Conservation (phyloP, 2,888 invertebrate genomes). For the Tillus elongatus region DNA sequence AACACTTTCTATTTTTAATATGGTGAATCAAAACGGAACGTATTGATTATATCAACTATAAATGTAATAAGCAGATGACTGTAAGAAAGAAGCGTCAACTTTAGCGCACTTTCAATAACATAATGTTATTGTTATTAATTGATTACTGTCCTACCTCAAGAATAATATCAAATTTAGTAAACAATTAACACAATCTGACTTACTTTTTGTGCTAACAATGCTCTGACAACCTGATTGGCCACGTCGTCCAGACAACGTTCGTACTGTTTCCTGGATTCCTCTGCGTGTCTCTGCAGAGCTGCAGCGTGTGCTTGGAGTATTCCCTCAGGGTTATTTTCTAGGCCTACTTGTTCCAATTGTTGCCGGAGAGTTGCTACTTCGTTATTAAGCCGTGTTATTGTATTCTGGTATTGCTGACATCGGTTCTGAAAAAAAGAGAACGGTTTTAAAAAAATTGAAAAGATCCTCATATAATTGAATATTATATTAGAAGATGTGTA, state of each 20-base stretch:
- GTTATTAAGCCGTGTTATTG: conserved; percentile 54
- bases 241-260: conserved; percentile 74
- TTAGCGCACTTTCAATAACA: neutral
- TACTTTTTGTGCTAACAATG: conserved; percentile 77
- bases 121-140: neutral
- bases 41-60: too few species aligned
- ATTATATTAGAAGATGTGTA: too few species aligned
- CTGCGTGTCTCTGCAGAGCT: conserved; percentile 54
- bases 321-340: conserved; percentile 46
- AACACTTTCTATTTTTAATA: too few species aligned
- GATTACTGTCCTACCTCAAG: neutral
- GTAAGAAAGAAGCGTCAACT: too few species aligned
- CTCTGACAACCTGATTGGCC: conserved; percentile 73
- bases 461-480: too few species aligned
- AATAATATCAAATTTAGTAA: conserved; percentile 9
- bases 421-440: conserved; percentile 50
- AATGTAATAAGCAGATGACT: too few species aligned
- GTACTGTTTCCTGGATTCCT: conserved; percentile 62
- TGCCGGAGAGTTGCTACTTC: conserved; percentile 61
- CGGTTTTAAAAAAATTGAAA: too few species aligned
- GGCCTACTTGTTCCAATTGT: conserved; percentile 44
- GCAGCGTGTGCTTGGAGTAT: conserved; percentile 52
- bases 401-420: conserved; percentile 61
- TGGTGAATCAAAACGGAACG: too few species aligned
- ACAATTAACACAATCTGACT: conserved; percentile 9